Evolutionary conservation across 1,140 invertebrate genomes (phyloP), one percentile per base, ranked within the genome.

Genomic region (Drosophila navojoa): DNA sequence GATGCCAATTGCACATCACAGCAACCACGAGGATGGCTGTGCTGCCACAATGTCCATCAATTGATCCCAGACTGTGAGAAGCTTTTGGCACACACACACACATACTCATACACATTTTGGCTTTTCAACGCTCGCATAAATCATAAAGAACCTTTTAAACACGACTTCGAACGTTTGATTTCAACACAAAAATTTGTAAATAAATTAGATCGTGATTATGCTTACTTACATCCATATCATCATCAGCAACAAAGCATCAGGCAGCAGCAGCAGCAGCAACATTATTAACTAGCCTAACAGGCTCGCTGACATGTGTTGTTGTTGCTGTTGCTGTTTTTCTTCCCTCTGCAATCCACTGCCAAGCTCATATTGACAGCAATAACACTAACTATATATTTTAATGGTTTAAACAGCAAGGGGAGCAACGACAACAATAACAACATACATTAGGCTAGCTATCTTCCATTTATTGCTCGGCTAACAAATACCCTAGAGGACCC

Each of bases 201-300:
- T 87, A 87, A 87, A 87, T 87, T 87, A 87, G 84, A 89, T 87
- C 84, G 84, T 87, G 84, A 87, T 89, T 89, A 89, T 87, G 77
- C 76, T 71, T 89, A 89, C 76, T 71, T 89, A 89, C 84, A 87
- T 89, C 85, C 89, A 87, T 87, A 87, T 87, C 84, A 74, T 72
- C 81, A 70, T 63, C 76, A 70, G 70, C 77, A 40, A 70, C 35
- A 38, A 38, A 38, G 58, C 74, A 49, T 59, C 69, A 32, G 32
- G 32, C 32, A 32, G 32, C 32, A 35, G 38, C 62, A 60, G 38
- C 57, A 66, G 44, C 71, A 86, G 81, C 82, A 82, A 82, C 84
- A 86, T 89, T 89, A 79, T 84, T 84, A 85, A 85, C 81, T 73
- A 81, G 80, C 76, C 63, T 71, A 53, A 59, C 11, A 27, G 35